Conservation (phyloP, 1,140 invertebrate species). For the Drosophila mauritiana region DNA sequence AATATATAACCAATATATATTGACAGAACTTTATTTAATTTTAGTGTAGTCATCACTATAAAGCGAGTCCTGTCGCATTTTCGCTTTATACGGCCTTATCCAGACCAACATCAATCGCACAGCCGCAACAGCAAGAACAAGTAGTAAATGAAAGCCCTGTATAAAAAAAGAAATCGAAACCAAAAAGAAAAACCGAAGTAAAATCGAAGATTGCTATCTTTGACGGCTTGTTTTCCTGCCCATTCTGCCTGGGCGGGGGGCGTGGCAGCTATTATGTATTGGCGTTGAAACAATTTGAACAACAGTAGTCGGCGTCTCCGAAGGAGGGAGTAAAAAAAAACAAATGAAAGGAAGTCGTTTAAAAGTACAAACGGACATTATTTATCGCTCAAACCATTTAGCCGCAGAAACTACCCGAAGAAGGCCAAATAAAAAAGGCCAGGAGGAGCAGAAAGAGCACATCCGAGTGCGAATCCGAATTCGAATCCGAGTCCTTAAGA, state of each 20-base stretch:
- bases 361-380: conserved; percentile 85
- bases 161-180: conserved; percentile 2
- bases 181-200: conserved; percentile 46
- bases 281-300: conserved; percentile 84
- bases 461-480: conserved; percentile 21
- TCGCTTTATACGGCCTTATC: conserved; percentile 56
- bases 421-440: conserved; percentile 35
- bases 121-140: conserved; percentile 55
- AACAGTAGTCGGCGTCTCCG: conserved; percentile 50
- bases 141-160: conserved; percentile 75
- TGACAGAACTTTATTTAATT: neutral
- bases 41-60: conserved; percentile 34
- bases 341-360: conserved; percentile 85
- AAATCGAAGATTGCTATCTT: conserved; percentile 85
- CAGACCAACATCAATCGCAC: conserved; percentile 75
- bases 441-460: conserved; percentile 13
- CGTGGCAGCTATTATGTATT: conserved; percentile 81
- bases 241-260: conserved; percentile 30
- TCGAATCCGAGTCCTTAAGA: conserved; percentile 2
- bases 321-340: conserved; percentile 51
- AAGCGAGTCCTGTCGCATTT: conserved; percentile 48
- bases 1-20: neutral
- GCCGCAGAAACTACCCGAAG: conserved; percentile 70
- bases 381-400: conserved; percentile 84
- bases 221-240: conserved; percentile 82